phyloP scores from a whole-genome alignment of 2,113 vertebrate species.

The Urocynchramus pylzowi region DNA sequence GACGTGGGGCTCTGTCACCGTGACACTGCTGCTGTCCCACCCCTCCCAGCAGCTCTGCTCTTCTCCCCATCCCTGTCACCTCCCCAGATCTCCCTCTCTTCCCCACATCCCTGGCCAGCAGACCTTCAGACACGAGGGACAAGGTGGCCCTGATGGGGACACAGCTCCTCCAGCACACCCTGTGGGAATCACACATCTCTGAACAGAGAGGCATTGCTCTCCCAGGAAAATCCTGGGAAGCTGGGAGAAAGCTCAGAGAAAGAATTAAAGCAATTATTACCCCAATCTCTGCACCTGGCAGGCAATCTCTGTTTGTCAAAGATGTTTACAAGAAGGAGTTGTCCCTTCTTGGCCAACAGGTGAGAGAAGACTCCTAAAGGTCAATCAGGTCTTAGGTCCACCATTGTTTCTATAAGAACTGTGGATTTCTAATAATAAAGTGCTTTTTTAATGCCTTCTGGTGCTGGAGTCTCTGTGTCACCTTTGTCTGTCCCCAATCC shows the following conservation, averaged over 20 bases:
- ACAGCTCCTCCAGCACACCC: not conserved
- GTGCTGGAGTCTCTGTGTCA: not conserved
- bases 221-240: no score
- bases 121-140: not conserved
- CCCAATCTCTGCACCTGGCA: not conserved
- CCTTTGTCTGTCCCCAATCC: not conserved
- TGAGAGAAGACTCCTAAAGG: not conserved
- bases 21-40: not conserved
- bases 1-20: not conserved
- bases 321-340: not conserved
- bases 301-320: not conserved
- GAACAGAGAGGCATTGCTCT: not conserved
- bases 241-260: not conserved
- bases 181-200: not conserved
- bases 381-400: not conserved
- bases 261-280: not conserved
- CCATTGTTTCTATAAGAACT: not conserved
- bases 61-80: not conserved
- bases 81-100: not conserved
- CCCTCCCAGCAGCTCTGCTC: not conserved
- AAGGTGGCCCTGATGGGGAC: not conserved
- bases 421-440: not conserved
- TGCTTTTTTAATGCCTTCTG: not conserved
- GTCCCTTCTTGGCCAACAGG: not conserved
- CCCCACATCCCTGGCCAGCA: not conserved